A percentile compares a stretch with the other conserved stretches of the same genome.
Evolutionary conservation across 2,888 invertebrate species (phyloP).

Genomic region (Acanthosoma haemorrhoidale): DNA sequence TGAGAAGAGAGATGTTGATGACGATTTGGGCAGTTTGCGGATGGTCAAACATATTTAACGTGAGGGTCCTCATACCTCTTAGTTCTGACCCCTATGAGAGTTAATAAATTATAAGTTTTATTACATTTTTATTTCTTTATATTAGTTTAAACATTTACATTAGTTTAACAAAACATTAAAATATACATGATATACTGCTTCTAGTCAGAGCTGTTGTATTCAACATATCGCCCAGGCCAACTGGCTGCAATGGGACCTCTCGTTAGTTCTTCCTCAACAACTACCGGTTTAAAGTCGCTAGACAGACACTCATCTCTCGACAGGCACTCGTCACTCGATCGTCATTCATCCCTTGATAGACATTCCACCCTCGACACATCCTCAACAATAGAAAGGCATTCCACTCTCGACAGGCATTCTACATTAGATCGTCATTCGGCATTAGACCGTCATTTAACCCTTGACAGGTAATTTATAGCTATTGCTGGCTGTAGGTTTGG

Average conservation of each 20-base stretch:
- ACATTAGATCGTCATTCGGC: constrained; percentile 33
- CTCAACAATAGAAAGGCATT: constrained; percentile 41
- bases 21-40: too few species aligned
- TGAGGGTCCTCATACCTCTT: too few species aligned
- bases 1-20: too few species aligned
- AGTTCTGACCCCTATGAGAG: too few species aligned
- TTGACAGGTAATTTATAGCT: constrained; percentile 34
- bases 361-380: constrained; percentile 35
- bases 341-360: constrained; percentile 35
- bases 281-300: constrained; percentile 35
- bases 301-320: constrained; percentile 42
- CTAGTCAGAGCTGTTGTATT: constrained; percentile 46
- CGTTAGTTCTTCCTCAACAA: constrained; percentile 33
- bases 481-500: too few species aligned
- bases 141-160: background rate
- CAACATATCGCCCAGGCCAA: constrained; percentile 42
- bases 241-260: constrained; percentile 46
- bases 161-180: background rate
- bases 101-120: too few species aligned
- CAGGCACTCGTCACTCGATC: constrained; percentile 40
- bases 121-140: too few species aligned
- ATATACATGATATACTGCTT: too few species aligned
- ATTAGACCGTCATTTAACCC: constrained; percentile 36
- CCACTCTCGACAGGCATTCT: constrained; percentile 41
- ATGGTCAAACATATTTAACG: too few species aligned